These are phyloP conservation scores for Dryobotodes eremita DNA, from an alignment of 2,888 invertebrate genomes.

Conservation along the genomic window DNA sequence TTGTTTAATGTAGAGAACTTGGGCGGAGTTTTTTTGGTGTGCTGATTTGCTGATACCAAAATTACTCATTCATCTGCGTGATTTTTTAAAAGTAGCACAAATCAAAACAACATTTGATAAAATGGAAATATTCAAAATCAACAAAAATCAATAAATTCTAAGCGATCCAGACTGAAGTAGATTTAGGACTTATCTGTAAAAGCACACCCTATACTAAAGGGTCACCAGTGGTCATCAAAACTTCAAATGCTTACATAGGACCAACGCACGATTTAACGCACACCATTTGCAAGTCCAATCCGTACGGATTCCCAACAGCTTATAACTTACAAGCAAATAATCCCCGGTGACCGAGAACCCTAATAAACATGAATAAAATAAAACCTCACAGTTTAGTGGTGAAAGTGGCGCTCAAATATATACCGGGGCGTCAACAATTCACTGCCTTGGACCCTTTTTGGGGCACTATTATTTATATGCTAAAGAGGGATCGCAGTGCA, in stretches of 20 bases:
- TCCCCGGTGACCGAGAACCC: conserved; percentile 63
- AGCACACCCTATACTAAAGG: not conserved
- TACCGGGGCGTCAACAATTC: conserved; percentile 63
- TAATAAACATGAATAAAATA: conserved; percentile 70
- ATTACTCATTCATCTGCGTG: not conserved
- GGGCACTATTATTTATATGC: conserved; percentile 76
- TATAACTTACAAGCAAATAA: conserved; percentile 67
- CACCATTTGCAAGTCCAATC: conserved; percentile 65
- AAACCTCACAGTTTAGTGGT: conserved; percentile 66
- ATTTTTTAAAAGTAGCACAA: not conserved
- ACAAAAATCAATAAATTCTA: not conserved
- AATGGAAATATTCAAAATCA: not conserved
- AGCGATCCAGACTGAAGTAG: not conserved
- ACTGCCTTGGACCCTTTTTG: conserved; percentile 70
- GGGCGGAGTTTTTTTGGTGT: not conserved
- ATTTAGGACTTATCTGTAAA: conserved; percentile 4
- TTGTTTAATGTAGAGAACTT: not conserved
- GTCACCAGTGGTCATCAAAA: conserved; percentile 28
- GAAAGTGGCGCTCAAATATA: conserved; percentile 66
- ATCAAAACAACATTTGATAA: not conserved
- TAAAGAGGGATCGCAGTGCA: conserved; percentile 68
- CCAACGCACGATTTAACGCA: conserved; percentile 49
- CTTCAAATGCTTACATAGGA: conserved; percentile 45
- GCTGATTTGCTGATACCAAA: not conserved
- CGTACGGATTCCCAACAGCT: conserved; percentile 60